Evolutionary conservation across 2,888 invertebrate genomes (phyloP).

Genomic region (Dasypogon diadema): DNA sequence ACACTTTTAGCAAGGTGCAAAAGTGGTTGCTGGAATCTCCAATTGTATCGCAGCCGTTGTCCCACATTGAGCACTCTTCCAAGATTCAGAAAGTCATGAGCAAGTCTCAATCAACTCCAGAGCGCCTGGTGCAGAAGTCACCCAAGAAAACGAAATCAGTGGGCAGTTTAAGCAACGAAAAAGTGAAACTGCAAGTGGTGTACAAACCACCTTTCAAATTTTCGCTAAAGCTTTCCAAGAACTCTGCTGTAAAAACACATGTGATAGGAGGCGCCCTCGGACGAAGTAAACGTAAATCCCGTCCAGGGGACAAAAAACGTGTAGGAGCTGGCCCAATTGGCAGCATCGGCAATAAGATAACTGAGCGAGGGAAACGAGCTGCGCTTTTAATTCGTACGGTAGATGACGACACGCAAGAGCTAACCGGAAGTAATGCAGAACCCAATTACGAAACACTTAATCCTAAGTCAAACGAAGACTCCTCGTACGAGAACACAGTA

Average conservation of each 20-base stretch:
- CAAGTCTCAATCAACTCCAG: conserved; percentile 88
- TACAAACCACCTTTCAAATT: conserved; percentile 91
- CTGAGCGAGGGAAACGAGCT: conserved; percentile 62
- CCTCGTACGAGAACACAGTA: conserved; percentile 58
- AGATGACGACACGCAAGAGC: conserved; percentile 64
- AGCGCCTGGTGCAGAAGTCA: conserved; percentile 75
- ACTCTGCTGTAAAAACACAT: conserved; percentile 67
- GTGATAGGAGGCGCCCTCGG: conserved; percentile 62
- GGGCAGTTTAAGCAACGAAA: conserved; percentile 76
- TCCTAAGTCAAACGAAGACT: conserved; percentile 59
- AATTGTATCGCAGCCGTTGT: conserved; percentile 67
- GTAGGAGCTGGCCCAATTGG: conserved; percentile 56
- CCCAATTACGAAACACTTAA: conserved; percentile 68
- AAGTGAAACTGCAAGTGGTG: conserved; percentile 84
- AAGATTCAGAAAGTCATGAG: conserved; percentile 72
- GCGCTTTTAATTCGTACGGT: conserved; percentile 64
- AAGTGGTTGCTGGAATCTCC: conserved; percentile 86
- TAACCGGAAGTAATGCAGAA: conserved; percentile 63
- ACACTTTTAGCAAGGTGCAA: conserved; percentile 81
- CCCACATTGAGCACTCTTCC: conserved; percentile 68
- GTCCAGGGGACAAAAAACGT: conserved; percentile 58
- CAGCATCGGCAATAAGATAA: conserved; percentile 20
- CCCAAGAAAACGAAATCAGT: conserved; percentile 78
- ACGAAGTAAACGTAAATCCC: conserved; percentile 62
- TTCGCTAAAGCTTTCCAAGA: conserved; percentile 77